Base-by-base conservation (phyloP, 2,888 invertebrate genomes). In the Parelbella ahira region DNA sequence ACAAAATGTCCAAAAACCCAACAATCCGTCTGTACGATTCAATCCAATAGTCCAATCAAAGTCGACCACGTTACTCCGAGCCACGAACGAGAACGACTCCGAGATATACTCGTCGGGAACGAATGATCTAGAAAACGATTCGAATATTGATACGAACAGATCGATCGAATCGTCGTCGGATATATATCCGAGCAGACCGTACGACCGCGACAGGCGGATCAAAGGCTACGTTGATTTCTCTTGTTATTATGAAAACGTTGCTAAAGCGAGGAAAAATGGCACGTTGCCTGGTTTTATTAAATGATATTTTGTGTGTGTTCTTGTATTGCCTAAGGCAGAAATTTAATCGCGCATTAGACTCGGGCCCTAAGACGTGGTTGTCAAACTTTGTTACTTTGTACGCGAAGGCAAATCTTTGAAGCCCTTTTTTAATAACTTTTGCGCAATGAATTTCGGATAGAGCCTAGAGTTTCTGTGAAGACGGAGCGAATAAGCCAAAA, bases 191-290 rank as follows among this genome's bases (percentile, higher is more conserved):
- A 68, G 65, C 0, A 58, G 72, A 19, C 66, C 69, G 13, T 76
- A 70, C 21, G 92, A 93, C 58, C 90, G 89, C 52, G 91, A 94
- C 60, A 90, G 91, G 10, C 90, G 90, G 60, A 93, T 97, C 1
- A 90, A 91, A 37, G 90, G 95, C 0, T 97, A 97, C 65, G 95
- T 97, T 0, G 93, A 95, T 71, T 97, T 97, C 71, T 88, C 92
- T 0, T 93, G 92, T 59, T 97, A 93, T 80, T 94, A 92, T 56
- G 88, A 89, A 45, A 93, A 93, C 62, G 90, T 94, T 0, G 91
- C 92, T 21, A 90, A 88, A 49, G 93, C 93, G 1, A 88, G 89
- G 48, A 79, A 81, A 47, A 91, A 91, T 57, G 93, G 93, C 0
- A 91, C 90, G 0, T 63, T 94, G 44, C 93, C 94, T 1, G 79